Conservation (phyloP, 2,888 invertebrate genomes). For the Pterostichus madidus region DNA sequence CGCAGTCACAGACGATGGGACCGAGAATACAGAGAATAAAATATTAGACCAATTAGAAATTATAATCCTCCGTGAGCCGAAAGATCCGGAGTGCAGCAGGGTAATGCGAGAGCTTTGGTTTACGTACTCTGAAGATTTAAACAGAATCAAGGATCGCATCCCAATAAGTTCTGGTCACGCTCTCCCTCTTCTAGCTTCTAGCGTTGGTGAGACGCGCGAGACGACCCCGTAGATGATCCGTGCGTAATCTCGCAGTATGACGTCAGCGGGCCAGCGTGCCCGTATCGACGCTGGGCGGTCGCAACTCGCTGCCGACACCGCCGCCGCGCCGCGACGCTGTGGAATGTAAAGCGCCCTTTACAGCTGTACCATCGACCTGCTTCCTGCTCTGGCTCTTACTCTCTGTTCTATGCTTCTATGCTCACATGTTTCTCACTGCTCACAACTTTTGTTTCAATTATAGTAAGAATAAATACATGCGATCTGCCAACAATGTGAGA, state of each 20-base stretch:
- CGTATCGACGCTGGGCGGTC: constrained; percentile 55
- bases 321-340: constrained; percentile 14
- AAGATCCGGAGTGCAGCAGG: constrained; percentile 52
- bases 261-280: constrained; percentile 58
- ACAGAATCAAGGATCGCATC: constrained; percentile 47
- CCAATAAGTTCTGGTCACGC: constrained; percentile 63
- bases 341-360: constrained; percentile 49
- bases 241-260: constrained; percentile 62
- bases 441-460: not conserved
- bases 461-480: no score
- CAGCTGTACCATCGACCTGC: constrained; percentile 23
- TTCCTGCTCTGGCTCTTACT: not conserved
- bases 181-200: constrained; percentile 4
- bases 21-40: constrained; percentile 43
- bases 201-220: not conserved
- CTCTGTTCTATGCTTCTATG: not conserved
- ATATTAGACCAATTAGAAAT: constrained; percentile 63
- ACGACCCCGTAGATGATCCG: constrained; percentile 61
- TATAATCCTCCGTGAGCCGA: constrained; percentile 45
- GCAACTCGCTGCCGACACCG: not conserved
- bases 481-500: no score
- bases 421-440: not conserved
- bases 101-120: constrained; percentile 44
- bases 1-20: not conserved
- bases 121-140: constrained; percentile 51